Evolutionary conservation across 2,113 vertebrate genomes (phyloP), one percentile per base, ranked within the genome.

Genomic region (Caloenas nicobarica): DNA sequence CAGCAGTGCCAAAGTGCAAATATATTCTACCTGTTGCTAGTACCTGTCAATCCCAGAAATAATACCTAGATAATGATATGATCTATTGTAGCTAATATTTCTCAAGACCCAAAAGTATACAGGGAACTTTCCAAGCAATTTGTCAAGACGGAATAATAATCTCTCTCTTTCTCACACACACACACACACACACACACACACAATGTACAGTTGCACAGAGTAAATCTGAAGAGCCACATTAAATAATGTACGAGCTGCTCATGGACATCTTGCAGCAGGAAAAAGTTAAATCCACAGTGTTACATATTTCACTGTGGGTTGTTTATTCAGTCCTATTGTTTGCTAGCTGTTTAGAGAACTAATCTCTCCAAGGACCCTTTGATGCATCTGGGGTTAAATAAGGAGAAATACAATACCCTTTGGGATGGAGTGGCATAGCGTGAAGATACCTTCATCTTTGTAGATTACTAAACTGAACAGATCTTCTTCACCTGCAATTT

Each of bases 191-290:
- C 8, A 53, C 44, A 74, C 73, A 51, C 22, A 2, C 21, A 0
- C 36, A 68, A 56, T 3, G 18, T 68, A 57, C 28, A 71, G 65
- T 58, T 90, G 60, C 7, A 3, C 44, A 21, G 56, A 90, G 80
- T 13, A 90, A 64, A 53, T 90, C 56, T 82, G 62, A 86, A 86
- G 24, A 89, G 34, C 48, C 50, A 31, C 2, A 1, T 57, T 94
- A 86, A 96, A 94, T 94, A 93, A 95, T 81, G 76, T 34, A 93
- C 78, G 60, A 86, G 68, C 80, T 81, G 79, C 72, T 96, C 60
- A 1, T 26, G 31, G 86, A 91, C 34, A n/a, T 90, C 88, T 93
- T 90, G 23, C 69, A 93, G 56, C n/a, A 90, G 76, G 51, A 78
- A 86, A 72, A 95, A 71, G 44, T 64, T 65, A 92, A 92, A 90